Percentiles rank a stretch among this genome's conserved stretches.
These are phyloP conservation scores for Catostomus latipinnis DNA, from an alignment of 2,797 vertebrate genomes.

Conservation along the genomic window DNA sequence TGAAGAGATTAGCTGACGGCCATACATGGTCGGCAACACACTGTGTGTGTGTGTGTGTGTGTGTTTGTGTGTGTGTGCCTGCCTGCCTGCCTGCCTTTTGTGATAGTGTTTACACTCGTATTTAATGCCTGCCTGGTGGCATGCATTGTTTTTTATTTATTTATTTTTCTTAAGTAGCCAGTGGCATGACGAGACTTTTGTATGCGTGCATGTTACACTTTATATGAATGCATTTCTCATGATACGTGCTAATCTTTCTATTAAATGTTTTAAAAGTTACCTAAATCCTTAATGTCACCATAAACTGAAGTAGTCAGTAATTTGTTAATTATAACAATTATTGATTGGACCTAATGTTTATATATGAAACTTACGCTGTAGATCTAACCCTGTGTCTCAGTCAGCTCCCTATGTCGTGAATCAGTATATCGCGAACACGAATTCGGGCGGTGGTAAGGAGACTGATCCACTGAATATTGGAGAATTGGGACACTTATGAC, in stretches of 20 bases:
- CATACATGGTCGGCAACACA: slow-evolving; percentile 60
- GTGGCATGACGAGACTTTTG: slow-evolving; percentile 23
- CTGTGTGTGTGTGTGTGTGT: not conserved
- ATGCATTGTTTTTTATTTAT: slow-evolving; percentile 13
- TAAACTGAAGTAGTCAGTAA: not conserved
- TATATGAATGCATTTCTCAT: no score
- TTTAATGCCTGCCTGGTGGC: not conserved
- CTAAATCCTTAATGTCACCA: not conserved
- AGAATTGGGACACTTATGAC: no score
- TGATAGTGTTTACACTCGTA: slow-evolving; percentile 20
- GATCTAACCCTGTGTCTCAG: no score
- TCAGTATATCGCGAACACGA: no score
- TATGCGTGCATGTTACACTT: no score
- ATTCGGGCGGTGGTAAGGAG: no score
- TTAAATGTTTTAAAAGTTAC: slow-evolving; percentile 2
- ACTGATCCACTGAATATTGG: no score
- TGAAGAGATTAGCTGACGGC: slow-evolving; percentile 54
- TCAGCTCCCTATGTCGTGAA: no score
- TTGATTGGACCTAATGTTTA: not conserved
- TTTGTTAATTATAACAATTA: not conserved
- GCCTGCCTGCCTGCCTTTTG: slow-evolving; percentile 8
- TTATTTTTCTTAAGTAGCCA: slow-evolving; percentile 2
- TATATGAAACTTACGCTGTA: not conserved
- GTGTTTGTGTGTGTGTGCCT: not conserved
- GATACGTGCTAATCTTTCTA: not conserved